phyloP scores from a whole-genome alignment of 1,140 invertebrate species.

The Dysdera silvatica region DNA sequence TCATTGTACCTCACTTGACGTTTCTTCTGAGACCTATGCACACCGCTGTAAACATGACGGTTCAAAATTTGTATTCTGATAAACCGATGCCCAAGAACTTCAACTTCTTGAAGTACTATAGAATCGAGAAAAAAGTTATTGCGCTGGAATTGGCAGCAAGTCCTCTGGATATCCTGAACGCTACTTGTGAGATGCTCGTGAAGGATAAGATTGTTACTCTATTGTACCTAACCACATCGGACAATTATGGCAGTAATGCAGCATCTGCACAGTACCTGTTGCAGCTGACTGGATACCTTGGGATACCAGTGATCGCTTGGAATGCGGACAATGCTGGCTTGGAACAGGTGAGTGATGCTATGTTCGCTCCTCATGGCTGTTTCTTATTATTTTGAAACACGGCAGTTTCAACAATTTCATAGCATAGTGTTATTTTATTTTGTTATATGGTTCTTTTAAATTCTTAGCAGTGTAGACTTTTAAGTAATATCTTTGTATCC shows the following conservation, averaged over 20 bases:
- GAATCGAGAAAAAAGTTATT: background rate
- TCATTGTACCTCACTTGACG: too few relatives aligned
- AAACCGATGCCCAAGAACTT: too few relatives aligned
- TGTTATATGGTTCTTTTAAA: too few relatives aligned
- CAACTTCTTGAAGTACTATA: background rate
- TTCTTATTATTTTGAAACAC: too few relatives aligned
- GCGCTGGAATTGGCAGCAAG: conserved; percentile 53
- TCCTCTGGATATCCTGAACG: conserved; percentile 56
- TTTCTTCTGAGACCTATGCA: too few relatives aligned
- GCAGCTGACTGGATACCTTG: conserved; percentile 73
- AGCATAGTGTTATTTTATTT: too few relatives aligned
- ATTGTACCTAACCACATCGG: conserved; percentile 85
- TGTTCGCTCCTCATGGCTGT: too few relatives aligned
- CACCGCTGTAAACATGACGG: too few relatives aligned
- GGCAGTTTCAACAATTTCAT: too few relatives aligned
- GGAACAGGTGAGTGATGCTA: conserved; percentile 54
- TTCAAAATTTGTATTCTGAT: too few relatives aligned
- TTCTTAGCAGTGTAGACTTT: too few relatives aligned
- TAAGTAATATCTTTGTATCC: too few relatives aligned
- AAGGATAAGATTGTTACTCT: conserved; percentile 81
- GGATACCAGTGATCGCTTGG: conserved; percentile 81
- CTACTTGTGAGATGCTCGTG: conserved; percentile 77
- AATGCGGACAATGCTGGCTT: conserved; percentile 85
- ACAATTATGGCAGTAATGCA: conserved; percentile 73
- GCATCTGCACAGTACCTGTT: conserved; percentile 87